phyloP scores from a whole-genome alignment of 2,797 vertebrate genomes.

The Protosalanx chinensis region DNA sequence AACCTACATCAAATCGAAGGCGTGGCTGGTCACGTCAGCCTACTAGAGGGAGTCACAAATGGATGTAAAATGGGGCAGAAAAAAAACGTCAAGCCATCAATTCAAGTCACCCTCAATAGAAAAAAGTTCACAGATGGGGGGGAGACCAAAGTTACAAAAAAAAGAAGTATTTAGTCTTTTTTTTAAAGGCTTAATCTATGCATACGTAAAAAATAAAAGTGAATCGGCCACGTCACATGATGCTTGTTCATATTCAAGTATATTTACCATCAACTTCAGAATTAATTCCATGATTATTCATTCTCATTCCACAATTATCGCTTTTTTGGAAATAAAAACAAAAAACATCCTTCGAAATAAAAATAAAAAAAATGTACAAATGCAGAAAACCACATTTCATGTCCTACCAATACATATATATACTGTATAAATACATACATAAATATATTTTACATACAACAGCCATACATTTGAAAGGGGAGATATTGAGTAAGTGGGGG shows the following conservation, averaged over 20 bases:
- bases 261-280: conserved; percentile 72
- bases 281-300: conserved; percentile 62
- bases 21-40: conserved; percentile 63
- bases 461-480: conserved; percentile 88
- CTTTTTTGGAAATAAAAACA: conserved; percentile 66
- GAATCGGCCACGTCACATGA: conserved; percentile 71
- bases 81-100: conserved; percentile 61
- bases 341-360: conserved; percentile 78
- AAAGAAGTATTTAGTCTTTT: conserved; percentile 29
- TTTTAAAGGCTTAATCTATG: conserved; percentile 73
- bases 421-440: conserved; percentile 98
- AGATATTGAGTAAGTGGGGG: conserved; percentile 71
- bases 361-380: conserved; percentile 55
- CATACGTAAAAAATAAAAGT: conserved; percentile 66
- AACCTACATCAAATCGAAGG: conserved; percentile 73
- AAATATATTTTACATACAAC: conserved; percentile 99
- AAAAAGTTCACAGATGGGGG: conserved; percentile 69
- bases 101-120: conserved; percentile 68
- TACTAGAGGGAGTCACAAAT: conserved; percentile 64
- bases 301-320: conserved; percentile 66
- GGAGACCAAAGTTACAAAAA: conserved; percentile 76
- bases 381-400: conserved; percentile 85
- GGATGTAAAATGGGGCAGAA: conserved; percentile 43
- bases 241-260: conserved; percentile 77
- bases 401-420: conserved; percentile 95